phyloP scores from a whole-genome alignment of 2,888 invertebrate genomes.

The Hymenopus coronatus region DNA sequence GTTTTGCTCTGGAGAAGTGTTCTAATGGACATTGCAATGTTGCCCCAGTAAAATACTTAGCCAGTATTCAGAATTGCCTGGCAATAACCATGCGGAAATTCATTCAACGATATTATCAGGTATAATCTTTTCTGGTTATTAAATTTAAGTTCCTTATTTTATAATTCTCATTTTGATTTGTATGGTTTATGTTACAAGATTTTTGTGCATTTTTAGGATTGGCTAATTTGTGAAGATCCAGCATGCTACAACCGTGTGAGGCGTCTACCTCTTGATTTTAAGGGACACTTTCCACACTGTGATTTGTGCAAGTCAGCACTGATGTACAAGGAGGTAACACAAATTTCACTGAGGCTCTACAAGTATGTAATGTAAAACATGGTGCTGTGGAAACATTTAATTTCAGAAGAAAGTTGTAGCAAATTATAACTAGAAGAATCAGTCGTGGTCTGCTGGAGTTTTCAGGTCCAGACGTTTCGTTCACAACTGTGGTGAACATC shows the following conservation, averaged over 20 bases:
- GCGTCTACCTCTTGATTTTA: conserved; percentile 57
- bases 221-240: conserved; percentile 87
- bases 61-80: conserved; percentile 70
- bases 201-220: conserved; percentile 49
- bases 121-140: conserved; percentile 36
- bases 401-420: too few relatives aligned
- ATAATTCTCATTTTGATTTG: too few relatives aligned
- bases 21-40: conserved; percentile 66
- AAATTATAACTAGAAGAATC: too few relatives aligned
- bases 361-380: too few relatives aligned
- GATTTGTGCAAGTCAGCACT: conserved; percentile 69
- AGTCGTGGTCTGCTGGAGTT: too few relatives aligned
- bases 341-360: neutral
- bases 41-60: conserved; percentile 63
- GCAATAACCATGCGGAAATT: conserved; percentile 63
- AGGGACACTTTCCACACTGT: conserved; percentile 67
- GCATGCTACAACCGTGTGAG: conserved; percentile 72
- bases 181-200: too few relatives aligned
- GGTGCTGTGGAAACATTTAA: too few relatives aligned
- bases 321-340: conserved; percentile 62
- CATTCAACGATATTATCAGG: conserved; percentile 71
- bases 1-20: conserved; percentile 60
- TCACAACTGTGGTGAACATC: too few relatives aligned
- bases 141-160: neutral
- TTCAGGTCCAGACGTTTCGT: too few relatives aligned